These are phyloP conservation scores for Drosophila pseudoananassae DNA, from an alignment of 1,140 invertebrate species.

Conservation along the genomic window DNA sequence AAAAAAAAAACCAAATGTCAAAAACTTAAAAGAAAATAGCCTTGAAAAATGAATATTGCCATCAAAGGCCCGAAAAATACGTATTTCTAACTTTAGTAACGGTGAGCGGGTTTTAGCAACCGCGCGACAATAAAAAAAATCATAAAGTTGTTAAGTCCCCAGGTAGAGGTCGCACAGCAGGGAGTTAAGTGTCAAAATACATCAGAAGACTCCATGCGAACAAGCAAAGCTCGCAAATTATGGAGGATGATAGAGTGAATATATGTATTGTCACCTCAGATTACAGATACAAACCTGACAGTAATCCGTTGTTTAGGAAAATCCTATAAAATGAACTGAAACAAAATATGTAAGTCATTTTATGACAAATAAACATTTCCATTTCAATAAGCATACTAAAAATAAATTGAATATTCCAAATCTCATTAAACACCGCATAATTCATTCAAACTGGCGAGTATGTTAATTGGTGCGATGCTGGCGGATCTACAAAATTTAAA, in stretches of 20 bases:
- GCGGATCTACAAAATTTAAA: conserved; percentile 8
- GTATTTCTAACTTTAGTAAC: conserved; percentile 38
- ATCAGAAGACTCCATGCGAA: conserved; percentile 26
- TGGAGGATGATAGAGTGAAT: conserved; percentile 22
- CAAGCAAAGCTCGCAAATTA: conserved; percentile 28
- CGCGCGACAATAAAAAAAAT: conserved; percentile 15
- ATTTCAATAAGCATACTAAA: conserved; percentile 1
- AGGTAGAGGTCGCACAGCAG: conserved; percentile 37
- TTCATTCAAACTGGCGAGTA: conserved; percentile 21
- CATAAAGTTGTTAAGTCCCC: conserved; percentile 34
- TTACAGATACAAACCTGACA: not conserved
- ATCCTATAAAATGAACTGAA: not conserved
- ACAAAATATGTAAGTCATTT: not conserved
- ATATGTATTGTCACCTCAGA: conserved; percentile 19
- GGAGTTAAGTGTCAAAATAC: conserved; percentile 58
- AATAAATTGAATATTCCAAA: conserved; percentile 12
- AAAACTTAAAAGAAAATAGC: conserved; percentile 1
- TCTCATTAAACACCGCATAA: conserved; percentile 15
- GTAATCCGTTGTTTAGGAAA: not conserved
- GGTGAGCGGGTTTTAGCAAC: conserved; percentile 35
- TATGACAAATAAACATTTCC: not conserved
- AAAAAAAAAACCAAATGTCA: too few species aligned
- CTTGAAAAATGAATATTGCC: conserved; percentile 27
- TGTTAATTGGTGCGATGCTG: conserved; percentile 39
- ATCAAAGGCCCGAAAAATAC: conserved; percentile 27